These are phyloP conservation scores for Cerceris ruficornis DNA, from an alignment of 2,888 invertebrate species.

Conservation along the genomic window DNA sequence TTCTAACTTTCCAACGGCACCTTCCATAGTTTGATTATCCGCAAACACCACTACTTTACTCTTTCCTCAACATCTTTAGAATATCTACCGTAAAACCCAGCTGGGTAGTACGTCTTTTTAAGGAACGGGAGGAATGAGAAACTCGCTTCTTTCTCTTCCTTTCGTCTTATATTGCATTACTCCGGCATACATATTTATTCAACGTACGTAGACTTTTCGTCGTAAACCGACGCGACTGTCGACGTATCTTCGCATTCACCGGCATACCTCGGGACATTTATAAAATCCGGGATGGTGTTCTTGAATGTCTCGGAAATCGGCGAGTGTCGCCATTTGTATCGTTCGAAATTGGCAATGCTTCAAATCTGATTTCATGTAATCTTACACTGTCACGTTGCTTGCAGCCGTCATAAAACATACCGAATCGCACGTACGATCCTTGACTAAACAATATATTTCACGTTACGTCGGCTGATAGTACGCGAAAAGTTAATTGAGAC, in stretches of 20 bases:
- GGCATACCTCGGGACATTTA: slow-evolving; percentile 57
- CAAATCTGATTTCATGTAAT: slow-evolving; percentile 39
- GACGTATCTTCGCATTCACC: slow-evolving; percentile 59
- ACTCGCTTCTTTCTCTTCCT: slow-evolving; percentile 40
- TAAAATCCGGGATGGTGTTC: slow-evolving; percentile 57
- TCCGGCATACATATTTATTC: slow-evolving; percentile 69
- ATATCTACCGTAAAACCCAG: slow-evolving; percentile 28
- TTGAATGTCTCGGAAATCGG: slow-evolving; percentile 55
- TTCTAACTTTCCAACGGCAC: too few relatives aligned
- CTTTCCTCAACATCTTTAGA: neutral
- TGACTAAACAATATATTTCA: neutral
- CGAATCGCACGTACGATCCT: neutral
- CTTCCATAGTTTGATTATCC: slow-evolving; percentile 36
- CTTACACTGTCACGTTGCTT: slow-evolving; percentile 47
- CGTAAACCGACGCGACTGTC: slow-evolving; percentile 59
- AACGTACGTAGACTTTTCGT: slow-evolving; percentile 63
- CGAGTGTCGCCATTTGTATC: slow-evolving; percentile 45
- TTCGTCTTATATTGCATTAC: slow-evolving; percentile 63
- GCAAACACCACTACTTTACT: slow-evolving; percentile 24
- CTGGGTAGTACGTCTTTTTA: slow-evolving; percentile 28
- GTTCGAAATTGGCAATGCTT: slow-evolving; percentile 54
- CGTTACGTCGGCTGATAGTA: neutral
- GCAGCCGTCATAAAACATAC: slow-evolving; percentile 12
- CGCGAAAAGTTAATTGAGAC: neutral
- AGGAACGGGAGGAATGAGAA: slow-evolving; percentile 32